Evolutionary conservation across 2,888 invertebrate species (phyloP).

Genomic region (Rapana venosa): DNA sequence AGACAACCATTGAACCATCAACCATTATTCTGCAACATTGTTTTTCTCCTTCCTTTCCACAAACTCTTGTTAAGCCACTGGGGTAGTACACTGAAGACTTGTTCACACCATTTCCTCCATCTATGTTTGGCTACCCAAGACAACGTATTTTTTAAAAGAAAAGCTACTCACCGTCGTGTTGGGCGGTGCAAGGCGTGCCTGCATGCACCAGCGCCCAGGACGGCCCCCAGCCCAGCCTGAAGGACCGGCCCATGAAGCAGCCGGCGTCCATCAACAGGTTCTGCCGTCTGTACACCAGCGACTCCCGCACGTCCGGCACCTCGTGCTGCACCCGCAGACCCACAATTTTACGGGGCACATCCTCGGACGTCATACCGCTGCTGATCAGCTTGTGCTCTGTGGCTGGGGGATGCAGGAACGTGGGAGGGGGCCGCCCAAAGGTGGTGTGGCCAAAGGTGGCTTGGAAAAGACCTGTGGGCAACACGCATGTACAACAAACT

Average conservation of each 20-base stretch:
- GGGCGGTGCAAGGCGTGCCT: constrained; percentile 54
- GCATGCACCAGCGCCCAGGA: constrained; percentile 82
- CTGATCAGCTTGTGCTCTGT: constrained; percentile 67
- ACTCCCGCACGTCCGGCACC: constrained; percentile 67
- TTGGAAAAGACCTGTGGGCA: constrained; percentile 37
- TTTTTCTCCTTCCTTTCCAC: too few species aligned
- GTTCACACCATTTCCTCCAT: too few species aligned
- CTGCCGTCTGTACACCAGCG: constrained; percentile 70
- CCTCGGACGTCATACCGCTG: constrained; percentile 68
- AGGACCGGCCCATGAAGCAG: constrained; percentile 79
- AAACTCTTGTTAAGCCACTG: too few species aligned
- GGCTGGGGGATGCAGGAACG: constrained; percentile 61
- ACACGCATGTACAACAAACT: too few species aligned
- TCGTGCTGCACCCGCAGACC: constrained; percentile 63
- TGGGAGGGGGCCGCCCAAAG: constrained; percentile 55
- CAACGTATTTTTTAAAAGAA: too few species aligned
- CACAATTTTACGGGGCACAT: constrained; percentile 63
- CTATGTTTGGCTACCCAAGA: too few species aligned
- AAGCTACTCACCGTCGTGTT: constrained; percentile 28
- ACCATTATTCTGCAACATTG: too few species aligned
- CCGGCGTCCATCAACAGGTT: constrained; percentile 75
- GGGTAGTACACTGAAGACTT: too few species aligned
- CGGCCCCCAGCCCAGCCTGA: constrained; percentile 88
- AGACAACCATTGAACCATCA: too few species aligned
- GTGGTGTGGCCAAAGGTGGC: constrained; percentile 38